phyloP scores from a whole-genome alignment of 2,888 invertebrate genomes.

The Tipula vernalis region DNA sequence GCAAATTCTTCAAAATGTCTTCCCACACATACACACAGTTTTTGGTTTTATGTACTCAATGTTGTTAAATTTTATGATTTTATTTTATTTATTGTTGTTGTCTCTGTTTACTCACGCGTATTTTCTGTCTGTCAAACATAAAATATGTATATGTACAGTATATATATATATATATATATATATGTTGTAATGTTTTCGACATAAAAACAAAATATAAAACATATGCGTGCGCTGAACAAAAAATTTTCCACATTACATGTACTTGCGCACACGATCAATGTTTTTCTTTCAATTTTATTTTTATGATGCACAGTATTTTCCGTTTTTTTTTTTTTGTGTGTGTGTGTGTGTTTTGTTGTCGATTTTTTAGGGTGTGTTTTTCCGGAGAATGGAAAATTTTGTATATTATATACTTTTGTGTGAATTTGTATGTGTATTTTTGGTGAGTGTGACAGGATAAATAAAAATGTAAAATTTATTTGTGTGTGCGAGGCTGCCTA shows the following conservation, averaged over 20 bases:
- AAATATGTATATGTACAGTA: neutral
- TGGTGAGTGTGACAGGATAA: neutral
- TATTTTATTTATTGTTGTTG: neutral
- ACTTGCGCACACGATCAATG: slow-evolving; percentile 9
- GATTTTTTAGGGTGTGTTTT: neutral
- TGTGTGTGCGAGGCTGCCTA: neutral
- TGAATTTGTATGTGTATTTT: too few relatives aligned
- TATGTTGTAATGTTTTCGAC: neutral
- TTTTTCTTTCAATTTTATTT: neutral
- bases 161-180: neutral
- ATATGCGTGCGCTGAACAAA: slow-evolving; percentile 6
- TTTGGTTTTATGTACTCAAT: neutral
- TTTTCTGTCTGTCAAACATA: slow-evolving; percentile 1
- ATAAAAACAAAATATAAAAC: neutral
- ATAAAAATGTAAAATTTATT: neutral
- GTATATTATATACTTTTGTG: too few relatives aligned
- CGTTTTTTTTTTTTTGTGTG: neutral
- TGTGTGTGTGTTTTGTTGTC: neutral
- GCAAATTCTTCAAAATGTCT: neutral
- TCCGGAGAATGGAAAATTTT: neutral
- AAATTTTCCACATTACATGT: neutral
- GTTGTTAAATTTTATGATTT: neutral
- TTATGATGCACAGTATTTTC: neutral
- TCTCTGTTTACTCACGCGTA: slow-evolving; percentile 4
- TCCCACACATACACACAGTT: neutral